phyloP scores from a whole-genome alignment of 2,797 vertebrate genomes.

The Cyprinodon diabolis region DNA sequence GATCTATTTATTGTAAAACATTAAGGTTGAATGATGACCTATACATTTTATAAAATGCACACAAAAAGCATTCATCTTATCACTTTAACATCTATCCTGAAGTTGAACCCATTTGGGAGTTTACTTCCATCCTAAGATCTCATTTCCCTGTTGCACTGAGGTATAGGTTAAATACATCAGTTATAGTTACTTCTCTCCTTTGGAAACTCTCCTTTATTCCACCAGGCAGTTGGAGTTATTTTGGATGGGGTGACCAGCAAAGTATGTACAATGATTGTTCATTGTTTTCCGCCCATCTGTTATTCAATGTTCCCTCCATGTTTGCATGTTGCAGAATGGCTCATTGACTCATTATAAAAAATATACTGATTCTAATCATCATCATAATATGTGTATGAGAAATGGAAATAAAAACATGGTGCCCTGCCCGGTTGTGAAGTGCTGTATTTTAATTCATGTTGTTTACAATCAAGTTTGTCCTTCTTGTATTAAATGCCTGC shows the following conservation, averaged over 20 bases:
- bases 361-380: neutral
- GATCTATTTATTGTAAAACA: neutral
- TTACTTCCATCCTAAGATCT: neutral
- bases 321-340: conserved; percentile 36
- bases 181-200: conserved; percentile 52
- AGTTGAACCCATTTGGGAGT: neutral
- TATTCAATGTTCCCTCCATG: neutral
- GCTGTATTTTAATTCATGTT: neutral
- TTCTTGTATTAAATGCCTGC: conserved; percentile 20
- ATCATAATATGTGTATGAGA: neutral
- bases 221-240: conserved; percentile 93
- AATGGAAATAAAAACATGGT: neutral
- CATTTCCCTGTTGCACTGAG: neutral
- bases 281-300: neutral
- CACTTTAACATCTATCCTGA: neutral
- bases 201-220: conserved; percentile 77
- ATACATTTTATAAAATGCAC: neutral
- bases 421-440: neutral
- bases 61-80: neutral
- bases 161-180: neutral
- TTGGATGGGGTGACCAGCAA: conserved; percentile 95
- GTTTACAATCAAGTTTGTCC: neutral
- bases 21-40: neutral
- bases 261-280: conserved; percentile 86
- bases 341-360: neutral